Conservation (phyloP, 2,888 invertebrate genomes). For the Sarcophaga carnaria region DNA sequence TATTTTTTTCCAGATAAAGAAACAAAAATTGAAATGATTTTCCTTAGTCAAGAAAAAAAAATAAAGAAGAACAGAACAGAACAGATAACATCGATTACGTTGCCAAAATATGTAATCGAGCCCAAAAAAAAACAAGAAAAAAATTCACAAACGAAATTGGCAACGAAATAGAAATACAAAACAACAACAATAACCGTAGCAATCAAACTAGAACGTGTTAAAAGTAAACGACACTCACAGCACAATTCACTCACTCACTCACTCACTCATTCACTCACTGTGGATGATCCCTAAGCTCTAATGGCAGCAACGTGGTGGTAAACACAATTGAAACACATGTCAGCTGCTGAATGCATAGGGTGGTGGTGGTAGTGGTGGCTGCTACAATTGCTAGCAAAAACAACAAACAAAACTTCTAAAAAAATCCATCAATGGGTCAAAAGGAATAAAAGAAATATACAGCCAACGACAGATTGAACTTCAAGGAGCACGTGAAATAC, state of each 20-base stretch:
- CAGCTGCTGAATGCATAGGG: background rate
- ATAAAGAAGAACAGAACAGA: constrained; percentile 2
- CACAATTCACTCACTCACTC: constrained; percentile 31
- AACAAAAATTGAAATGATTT: constrained; percentile 21
- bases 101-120: constrained; percentile 60
- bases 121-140: constrained; percentile 29
- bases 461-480: too few species aligned
- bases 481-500: too few species aligned
- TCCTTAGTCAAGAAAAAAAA: background rate
- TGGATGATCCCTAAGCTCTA: constrained; percentile 27
- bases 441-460: background rate
- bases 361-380: background rate
- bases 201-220: constrained; percentile 46
- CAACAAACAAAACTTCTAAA: background rate
- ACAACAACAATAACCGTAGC: background rate
- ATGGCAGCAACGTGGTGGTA: constrained; percentile 6
- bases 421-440: constrained; percentile 36
- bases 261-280: constrained; percentile 14
- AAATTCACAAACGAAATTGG: constrained; percentile 44
- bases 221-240: constrained; percentile 50
- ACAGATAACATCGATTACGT: constrained; percentile 15
- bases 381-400: background rate
- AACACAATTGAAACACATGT: constrained; percentile 37
- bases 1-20: background rate
- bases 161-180: constrained; percentile 31